Percentiles rank a stretch among this genome's conserved stretches.
phyloP scores from a whole-genome alignment of 2,888 invertebrate genomes.

The Caenorhabditis japonica region DNA sequence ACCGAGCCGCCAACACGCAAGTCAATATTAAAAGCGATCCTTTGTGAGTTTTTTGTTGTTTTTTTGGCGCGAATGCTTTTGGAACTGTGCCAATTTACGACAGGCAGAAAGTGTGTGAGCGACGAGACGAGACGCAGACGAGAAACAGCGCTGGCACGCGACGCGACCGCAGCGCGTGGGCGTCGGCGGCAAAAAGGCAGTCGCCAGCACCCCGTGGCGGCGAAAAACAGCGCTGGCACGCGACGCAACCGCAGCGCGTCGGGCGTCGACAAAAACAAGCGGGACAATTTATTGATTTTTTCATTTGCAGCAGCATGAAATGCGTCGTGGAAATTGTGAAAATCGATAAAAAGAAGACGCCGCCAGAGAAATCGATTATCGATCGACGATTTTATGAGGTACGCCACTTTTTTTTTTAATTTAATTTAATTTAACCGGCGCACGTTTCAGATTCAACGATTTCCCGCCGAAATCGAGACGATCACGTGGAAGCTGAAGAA shows the following conservation, averaged over 20 bases:
- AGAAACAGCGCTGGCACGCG: too few species aligned
- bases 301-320: conserved; percentile 44
- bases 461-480: conserved; percentile 59
- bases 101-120: not conserved
- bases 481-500: conserved; percentile 63
- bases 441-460: conserved; percentile 48
- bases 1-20: conserved; percentile 60
- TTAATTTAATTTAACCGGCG: not conserved
- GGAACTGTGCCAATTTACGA: not conserved
- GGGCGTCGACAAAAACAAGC: too few species aligned
- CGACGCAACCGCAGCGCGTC: too few species aligned
- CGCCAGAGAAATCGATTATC: conserved; percentile 59
- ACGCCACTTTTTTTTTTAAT: too few species aligned
- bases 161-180: too few species aligned
- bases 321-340: conserved; percentile 62
- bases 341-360: conserved; percentile 63
- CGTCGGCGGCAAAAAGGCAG: too few species aligned
- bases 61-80: not conserved
- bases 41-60: conserved; percentile 42
- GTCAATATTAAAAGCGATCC: conserved; percentile 63
- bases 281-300: too few species aligned
- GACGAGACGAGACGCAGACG: too few species aligned
- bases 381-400: conserved; percentile 62
- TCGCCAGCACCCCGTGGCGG: too few species aligned
- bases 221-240: too few species aligned